These are phyloP conservation scores for Hybos culiciformis DNA, from an alignment of 2,888 invertebrate genomes.

Conservation along the genomic window DNA sequence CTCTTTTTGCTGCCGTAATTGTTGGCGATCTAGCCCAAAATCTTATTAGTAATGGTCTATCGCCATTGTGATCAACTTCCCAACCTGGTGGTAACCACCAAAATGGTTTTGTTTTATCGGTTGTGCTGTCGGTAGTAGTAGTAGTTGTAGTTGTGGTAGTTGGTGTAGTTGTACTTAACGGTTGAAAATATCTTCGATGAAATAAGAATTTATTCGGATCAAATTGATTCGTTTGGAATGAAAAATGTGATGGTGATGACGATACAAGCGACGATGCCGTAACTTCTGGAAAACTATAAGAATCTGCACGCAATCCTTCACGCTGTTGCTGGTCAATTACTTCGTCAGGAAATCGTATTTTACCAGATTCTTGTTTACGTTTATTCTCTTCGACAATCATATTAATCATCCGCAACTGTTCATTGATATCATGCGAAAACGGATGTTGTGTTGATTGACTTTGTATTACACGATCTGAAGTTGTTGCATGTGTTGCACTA, in stretches of 20 bases:
- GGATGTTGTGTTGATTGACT: neutral
- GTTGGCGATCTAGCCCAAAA: slow-evolving; percentile 25
- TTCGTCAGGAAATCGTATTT: slow-evolving; percentile 8
- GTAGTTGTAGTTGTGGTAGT: neutral
- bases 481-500: neutral
- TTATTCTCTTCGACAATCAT: slow-evolving; percentile 14
- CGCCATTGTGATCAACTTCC: slow-evolving; percentile 24
- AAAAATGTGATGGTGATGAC: neutral
- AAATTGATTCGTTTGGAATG: neutral
- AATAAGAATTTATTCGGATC: neutral
- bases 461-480: no score
- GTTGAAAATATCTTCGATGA: slow-evolving; percentile 1
- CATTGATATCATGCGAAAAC: slow-evolving; percentile 6
- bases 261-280: neutral
- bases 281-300: slow-evolving; percentile 11
- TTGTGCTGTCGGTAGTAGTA: slow-evolving; percentile 1
- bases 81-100: slow-evolving; percentile 34
- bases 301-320: slow-evolving; percentile 1
- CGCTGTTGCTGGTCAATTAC: neutral
- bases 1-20: neutral
- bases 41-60: slow-evolving; percentile 27
- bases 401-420: slow-evolving; percentile 13
- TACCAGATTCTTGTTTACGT: slow-evolving; percentile 3
- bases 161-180: neutral
- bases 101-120: slow-evolving; percentile 20